A percentile compares a stretch with the other conserved stretches of the same genome.
phyloP scores from a whole-genome alignment of 2,797 vertebrate species.

The Macropus fuliginosus region DNA sequence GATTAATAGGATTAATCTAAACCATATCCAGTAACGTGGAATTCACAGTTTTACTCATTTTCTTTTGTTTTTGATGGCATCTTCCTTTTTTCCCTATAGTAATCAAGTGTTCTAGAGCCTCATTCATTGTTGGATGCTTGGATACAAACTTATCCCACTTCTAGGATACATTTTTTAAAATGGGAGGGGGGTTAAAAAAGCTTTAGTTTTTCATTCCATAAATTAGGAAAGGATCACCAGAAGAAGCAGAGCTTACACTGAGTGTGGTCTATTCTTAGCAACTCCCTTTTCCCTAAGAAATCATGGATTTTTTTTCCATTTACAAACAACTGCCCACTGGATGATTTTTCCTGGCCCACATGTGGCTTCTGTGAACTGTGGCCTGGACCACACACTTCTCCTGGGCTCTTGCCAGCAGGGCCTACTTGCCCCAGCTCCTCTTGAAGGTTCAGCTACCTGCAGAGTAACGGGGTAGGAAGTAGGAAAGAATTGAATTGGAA shows the following conservation, averaged over 20 bases:
- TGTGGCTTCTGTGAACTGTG: background rate
- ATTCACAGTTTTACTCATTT: background rate
- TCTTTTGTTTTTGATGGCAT: conserved; percentile 39
- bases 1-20: background rate
- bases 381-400: background rate
- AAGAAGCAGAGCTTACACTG: background rate
- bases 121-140: background rate
- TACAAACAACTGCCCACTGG: background rate
- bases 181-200: background rate
- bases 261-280: background rate
- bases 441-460: background rate
- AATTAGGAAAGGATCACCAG: background rate
- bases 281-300: background rate
- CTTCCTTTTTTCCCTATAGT: conserved; percentile 13
- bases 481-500: background rate
- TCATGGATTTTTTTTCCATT: background rate
- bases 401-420: background rate
- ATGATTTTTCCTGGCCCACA: background rate
- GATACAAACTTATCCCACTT: background rate
- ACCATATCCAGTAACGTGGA: background rate
- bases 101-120: background rate
- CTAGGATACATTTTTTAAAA: background rate
- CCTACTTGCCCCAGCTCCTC: background rate
- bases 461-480: background rate
- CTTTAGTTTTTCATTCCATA: background rate